Conservation (phyloP, 2,797 vertebrate genomes). For the Ctenopoma multispine region DNA sequence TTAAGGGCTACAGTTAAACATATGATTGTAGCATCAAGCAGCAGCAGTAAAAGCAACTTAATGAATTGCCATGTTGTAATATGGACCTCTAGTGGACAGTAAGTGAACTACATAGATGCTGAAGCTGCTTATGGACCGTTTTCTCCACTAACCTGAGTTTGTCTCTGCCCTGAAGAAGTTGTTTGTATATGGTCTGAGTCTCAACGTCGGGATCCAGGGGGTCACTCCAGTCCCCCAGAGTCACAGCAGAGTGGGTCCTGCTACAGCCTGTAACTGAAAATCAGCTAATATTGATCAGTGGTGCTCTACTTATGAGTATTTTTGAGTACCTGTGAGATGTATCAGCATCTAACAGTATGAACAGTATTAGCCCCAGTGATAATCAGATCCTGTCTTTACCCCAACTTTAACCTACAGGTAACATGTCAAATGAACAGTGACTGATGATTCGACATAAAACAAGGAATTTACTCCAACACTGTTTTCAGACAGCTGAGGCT, state of each 20-base stretch:
- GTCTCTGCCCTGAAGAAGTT: slow-evolving; percentile 88
- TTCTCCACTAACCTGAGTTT: slow-evolving; percentile 86
- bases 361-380: neutral
- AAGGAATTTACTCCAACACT: neutral
- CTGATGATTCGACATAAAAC: neutral
- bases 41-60: slow-evolving; percentile 14
- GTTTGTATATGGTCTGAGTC: slow-evolving; percentile 89
- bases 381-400: neutral
- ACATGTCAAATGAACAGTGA: neutral
- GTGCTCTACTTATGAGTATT: neutral
- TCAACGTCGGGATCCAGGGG: slow-evolving; percentile 89
- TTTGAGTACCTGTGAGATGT: neutral
- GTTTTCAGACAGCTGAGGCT: neutral
- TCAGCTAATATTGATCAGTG: neutral
- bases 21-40: slow-evolving; percentile 11
- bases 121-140: neutral
- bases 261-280: slow-evolving; percentile 89
- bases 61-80: slow-evolving; percentile 53
- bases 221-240: slow-evolving; percentile 91
- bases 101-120: slow-evolving; percentile 51
- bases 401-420: neutral
- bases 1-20: neutral
- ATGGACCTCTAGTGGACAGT: slow-evolving; percentile 76
- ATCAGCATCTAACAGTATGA: too few species aligned
- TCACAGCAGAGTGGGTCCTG: slow-evolving; percentile 91